These are phyloP conservation scores for Phoenicopterus ruber DNA, from an alignment of 2,113 vertebrate species.

Conservation along the genomic window DNA sequence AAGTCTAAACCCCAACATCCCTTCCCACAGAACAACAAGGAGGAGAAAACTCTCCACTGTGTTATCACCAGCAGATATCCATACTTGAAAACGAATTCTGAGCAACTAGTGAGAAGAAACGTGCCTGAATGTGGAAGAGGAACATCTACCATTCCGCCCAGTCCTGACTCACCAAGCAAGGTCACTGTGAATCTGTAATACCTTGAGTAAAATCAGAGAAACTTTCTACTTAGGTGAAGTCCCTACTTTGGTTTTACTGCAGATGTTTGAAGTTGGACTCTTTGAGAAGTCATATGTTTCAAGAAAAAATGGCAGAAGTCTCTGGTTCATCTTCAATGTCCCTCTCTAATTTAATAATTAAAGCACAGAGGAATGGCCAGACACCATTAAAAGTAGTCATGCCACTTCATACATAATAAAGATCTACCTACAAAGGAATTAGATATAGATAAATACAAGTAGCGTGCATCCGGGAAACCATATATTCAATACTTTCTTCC, in stretches of 20 bases:
- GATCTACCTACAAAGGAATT: neutral
- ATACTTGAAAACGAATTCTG: neutral
- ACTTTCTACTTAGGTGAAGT: neutral
- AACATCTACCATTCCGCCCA: neutral
- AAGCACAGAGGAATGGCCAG: neutral
- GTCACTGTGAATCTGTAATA: neutral
- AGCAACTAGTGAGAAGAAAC: neutral
- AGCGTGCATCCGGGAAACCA: neutral
- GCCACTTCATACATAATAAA: neutral
- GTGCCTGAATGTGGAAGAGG: neutral
- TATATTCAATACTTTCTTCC: neutral
- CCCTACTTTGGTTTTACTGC: neutral
- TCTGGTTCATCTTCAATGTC: neutral
- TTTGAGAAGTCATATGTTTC: neutral
- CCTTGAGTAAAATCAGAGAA: neutral
- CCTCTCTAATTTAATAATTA: neutral
- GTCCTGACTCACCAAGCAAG: neutral
- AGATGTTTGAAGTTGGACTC: neutral
- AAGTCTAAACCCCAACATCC: neutral
- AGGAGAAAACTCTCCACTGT: neutral
- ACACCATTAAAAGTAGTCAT: neutral
- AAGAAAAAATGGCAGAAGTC: neutral
- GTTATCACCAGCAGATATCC: neutral
- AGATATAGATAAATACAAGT: neutral
- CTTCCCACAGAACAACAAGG: neutral